Conservation (phyloP, 2,113 vertebrate genomes). For the Columba livia region DNA sequence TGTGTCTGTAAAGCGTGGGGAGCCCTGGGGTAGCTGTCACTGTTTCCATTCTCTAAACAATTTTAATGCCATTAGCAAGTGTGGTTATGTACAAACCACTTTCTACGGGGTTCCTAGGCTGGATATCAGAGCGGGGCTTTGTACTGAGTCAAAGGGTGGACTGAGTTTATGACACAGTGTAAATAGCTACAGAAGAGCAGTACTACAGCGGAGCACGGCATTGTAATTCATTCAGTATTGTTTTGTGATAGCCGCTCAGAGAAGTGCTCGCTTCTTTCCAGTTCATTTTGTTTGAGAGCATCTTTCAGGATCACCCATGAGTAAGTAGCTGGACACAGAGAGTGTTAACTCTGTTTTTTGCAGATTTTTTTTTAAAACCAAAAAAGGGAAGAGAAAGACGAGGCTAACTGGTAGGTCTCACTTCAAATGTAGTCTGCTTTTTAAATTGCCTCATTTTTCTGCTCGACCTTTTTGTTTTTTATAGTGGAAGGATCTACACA, state of each 20-base stretch:
- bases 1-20: background rate
- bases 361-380: background rate
- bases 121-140: constrained; percentile 35
- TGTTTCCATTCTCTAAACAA: constrained; percentile 37
- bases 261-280: background rate
- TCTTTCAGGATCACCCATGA: background rate
- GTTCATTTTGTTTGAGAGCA: background rate
- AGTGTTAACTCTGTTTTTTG: background rate
- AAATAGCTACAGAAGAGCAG: constrained; percentile 30
- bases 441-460: background rate
- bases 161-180: constrained; percentile 55
- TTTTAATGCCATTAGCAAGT: constrained; percentile 42
- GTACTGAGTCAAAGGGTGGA: constrained; percentile 44
- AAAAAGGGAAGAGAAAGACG: background rate
- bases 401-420: background rate
- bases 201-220: background rate
- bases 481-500: background rate
- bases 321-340: background rate
- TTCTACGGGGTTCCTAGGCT: constrained; percentile 50
- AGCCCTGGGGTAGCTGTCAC: background rate
- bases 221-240: background rate
- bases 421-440: background rate
- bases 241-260: background rate
- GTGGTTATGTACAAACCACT: constrained; percentile 31
- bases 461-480: background rate